Percentiles rank a stretch among this genome's conserved stretches.
Evolutionary conservation across 2,113 vertebrate species (phyloP).

Genomic region (Eurystomus gularis): DNA sequence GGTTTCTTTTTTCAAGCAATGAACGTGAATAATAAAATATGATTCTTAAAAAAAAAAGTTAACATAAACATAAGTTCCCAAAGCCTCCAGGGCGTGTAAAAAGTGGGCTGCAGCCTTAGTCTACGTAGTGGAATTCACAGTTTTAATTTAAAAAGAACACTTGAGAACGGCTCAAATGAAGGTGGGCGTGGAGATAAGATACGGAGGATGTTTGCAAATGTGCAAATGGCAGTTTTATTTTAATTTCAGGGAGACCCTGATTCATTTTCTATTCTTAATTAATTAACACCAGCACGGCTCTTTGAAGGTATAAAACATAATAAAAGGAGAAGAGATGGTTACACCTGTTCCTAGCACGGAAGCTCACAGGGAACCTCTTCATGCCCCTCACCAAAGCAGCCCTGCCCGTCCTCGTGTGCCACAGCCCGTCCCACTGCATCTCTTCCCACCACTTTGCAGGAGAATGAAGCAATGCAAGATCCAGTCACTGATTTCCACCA

Average conservation of each 20-base stretch:
- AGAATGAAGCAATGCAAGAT: not conserved
- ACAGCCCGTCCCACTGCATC: not conserved
- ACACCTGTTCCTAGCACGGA: too few relatives aligned
- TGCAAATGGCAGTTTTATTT: not conserved
- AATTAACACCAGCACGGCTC: not conserved
- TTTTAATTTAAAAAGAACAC: not conserved
- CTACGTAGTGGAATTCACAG: not conserved
- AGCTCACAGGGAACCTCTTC: not conserved
- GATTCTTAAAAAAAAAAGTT: not conserved
- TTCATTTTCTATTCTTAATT: not conserved
- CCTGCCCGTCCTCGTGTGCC: not conserved
- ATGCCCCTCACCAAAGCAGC: not conserved
- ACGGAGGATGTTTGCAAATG: not conserved
- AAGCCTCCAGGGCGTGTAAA: not conserved
- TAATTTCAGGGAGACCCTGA: not conserved
- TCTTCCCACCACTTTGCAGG: not conserved
- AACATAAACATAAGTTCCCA: not conserved
- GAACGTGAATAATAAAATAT: constrained; percentile 50
- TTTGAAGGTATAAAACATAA: not conserved
- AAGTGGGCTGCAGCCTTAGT: not conserved
- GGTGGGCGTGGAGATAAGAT: not conserved
- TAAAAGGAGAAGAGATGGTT: not conserved
- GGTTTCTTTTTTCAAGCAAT: not conserved
- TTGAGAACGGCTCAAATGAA: not conserved
- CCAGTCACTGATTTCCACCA: not conserved